These are phyloP conservation scores for Hippolais icterina DNA, from an alignment of 2,113 vertebrate species.

Conservation along the genomic window DNA sequence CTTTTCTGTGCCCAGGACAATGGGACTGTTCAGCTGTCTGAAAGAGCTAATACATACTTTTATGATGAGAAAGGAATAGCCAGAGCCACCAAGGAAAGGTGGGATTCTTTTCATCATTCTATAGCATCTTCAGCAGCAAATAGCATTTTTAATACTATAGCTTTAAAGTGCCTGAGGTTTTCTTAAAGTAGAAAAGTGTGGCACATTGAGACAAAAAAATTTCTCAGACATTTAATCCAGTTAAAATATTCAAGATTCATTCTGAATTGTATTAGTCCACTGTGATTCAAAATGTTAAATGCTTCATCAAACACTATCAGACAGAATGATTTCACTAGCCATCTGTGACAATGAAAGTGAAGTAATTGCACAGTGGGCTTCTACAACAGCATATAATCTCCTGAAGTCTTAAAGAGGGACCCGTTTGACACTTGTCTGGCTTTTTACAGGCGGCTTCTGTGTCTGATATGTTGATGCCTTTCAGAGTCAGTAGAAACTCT, in stretches of 20 bases:
- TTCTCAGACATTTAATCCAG: background rate
- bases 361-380: background rate
- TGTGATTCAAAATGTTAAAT: background rate
- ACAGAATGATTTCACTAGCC: background rate
- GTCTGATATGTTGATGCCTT: background rate
- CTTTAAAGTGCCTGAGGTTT: background rate
- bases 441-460: background rate
- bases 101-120: background rate
- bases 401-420: background rate
- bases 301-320: conserved; percentile 12
- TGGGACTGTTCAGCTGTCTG: background rate
- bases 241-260: background rate
- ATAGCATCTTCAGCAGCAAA: background rate
- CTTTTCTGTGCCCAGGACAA: background rate
- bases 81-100: background rate
- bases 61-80: background rate
- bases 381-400: background rate
- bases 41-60: background rate
- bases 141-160: background rate
- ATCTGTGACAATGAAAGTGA: background rate
- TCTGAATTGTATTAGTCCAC: background rate
- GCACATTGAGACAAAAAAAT: background rate
- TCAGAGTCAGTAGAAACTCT: background rate
- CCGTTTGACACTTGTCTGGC: background rate
- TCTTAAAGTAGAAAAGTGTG: background rate